Evolutionary conservation across 2,797 vertebrate species (phyloP).

Genomic region (Thaleichthys pacificus): DNA sequence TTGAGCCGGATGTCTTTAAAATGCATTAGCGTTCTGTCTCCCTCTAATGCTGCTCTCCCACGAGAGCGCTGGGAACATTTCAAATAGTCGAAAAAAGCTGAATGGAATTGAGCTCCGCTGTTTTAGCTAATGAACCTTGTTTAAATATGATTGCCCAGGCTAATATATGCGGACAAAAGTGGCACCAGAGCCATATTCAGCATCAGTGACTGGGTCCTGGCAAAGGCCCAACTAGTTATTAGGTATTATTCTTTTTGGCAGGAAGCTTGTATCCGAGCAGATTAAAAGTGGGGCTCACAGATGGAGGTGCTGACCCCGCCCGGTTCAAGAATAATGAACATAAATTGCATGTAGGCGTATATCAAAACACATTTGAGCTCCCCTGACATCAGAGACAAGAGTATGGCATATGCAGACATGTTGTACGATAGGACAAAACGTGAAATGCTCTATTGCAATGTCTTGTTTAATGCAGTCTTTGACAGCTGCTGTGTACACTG

Average conservation of each 20-base stretch:
- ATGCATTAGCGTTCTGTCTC: not conserved
- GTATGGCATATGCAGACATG: not conserved
- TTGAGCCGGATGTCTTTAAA: not conserved
- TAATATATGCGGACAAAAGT: conserved; percentile 36
- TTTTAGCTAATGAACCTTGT: conserved; percentile 56
- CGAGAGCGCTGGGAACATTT: not conserved
- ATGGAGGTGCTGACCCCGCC: conserved; percentile 44
- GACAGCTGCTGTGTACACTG: not conserved
- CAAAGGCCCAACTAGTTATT: conserved; percentile 58
- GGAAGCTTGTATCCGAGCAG: conserved; percentile 52
- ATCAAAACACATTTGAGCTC: not conserved
- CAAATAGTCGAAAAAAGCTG: not conserved
- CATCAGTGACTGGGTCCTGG: conserved; percentile 52
- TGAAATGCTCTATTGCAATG: too few relatives aligned
- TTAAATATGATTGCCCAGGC: conserved; percentile 55
- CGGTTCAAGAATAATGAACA: not conserved
- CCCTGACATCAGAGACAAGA: not conserved
- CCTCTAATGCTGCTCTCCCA: not conserved
- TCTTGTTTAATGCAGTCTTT: not conserved
- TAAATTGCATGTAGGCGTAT: not conserved
- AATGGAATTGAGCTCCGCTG: conserved; percentile 54
- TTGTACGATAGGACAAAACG: not conserved
- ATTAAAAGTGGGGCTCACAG: conserved; percentile 57
- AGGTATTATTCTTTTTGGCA: conserved; percentile 64
- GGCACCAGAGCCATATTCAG: conserved; percentile 39